A percentile compares a stretch with the other conserved stretches of the same genome.
Evolutionary conservation across 2,113 vertebrate species (phyloP).

Genomic region (Passer montanus): DNA sequence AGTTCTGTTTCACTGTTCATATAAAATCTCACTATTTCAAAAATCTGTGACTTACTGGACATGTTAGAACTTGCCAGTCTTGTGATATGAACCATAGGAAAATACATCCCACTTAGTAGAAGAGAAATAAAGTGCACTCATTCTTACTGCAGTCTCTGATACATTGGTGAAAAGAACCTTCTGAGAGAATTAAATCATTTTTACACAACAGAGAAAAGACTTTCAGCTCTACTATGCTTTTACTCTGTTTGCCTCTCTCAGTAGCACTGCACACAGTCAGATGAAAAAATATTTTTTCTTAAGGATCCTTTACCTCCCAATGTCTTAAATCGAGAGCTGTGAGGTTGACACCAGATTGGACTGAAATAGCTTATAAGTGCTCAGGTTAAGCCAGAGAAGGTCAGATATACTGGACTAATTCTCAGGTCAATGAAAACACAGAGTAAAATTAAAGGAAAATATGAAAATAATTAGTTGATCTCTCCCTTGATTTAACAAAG

Average conservation of each 20-base stretch:
- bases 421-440: background rate
- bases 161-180: background rate
- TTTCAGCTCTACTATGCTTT: background rate
- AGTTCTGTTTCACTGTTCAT: background rate
- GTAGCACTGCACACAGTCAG: background rate
- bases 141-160: background rate
- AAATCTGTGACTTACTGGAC: background rate
- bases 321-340: background rate
- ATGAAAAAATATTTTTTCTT: background rate
- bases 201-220: background rate
- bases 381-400: background rate
- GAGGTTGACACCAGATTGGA: background rate
- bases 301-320: background rate
- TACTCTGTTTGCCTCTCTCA: background rate
- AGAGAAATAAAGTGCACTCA: background rate
- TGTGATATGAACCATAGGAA: background rate
- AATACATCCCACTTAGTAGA: background rate
- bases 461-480: background rate
- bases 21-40: background rate
- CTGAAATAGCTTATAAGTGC: background rate
- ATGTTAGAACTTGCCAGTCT: background rate
- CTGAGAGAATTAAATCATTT: background rate
- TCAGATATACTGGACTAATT: background rate
- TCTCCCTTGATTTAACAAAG: background rate
- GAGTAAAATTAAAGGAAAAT: background rate